Percentiles rank a stretch among this genome's conserved stretches.
Evolutionary conservation across 2,888 invertebrate species (phyloP).

Genomic region (Amiota communis): DNA sequence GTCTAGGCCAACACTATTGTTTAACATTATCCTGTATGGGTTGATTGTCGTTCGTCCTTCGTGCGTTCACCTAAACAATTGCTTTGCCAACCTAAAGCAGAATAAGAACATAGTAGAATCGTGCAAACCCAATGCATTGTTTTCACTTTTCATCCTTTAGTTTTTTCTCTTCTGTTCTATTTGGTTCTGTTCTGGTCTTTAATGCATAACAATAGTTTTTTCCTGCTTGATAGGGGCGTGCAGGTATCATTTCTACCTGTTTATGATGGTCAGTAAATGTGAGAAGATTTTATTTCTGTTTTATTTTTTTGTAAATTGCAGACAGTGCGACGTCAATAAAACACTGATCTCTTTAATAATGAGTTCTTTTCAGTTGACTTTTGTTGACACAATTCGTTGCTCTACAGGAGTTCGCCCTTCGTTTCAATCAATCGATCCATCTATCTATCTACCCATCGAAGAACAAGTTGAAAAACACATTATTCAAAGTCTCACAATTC

Average conservation of each 20-base stretch:
- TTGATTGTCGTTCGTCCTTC: conserved; percentile 46
- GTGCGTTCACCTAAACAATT: conserved; percentile 54
- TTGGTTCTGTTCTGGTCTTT: conserved; percentile 19
- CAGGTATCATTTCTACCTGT: conserved; percentile 67
- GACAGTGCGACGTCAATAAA: conserved; percentile 59
- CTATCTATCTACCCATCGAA: conserved; percentile 3
- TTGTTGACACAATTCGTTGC: conserved; percentile 43
- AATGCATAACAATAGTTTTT: conserved; percentile 61
- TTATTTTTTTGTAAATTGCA: conserved; percentile 37
- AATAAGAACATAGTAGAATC: conserved; percentile 51
- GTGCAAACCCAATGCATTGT: conserved; percentile 28
- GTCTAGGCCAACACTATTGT: conserved; percentile 52
- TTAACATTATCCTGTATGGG: conserved; percentile 19
- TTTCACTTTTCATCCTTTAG: conserved; percentile 32
- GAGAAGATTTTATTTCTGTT: conserved; percentile 57
- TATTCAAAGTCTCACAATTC: conserved; percentile 52
- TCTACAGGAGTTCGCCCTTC: conserved; percentile 40
- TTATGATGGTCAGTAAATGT: conserved; percentile 48
- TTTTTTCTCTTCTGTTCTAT: neutral
- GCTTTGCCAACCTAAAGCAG: conserved; percentile 47
- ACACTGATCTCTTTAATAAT: conserved; percentile 50
- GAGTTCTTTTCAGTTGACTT: conserved; percentile 45
- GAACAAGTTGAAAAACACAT: conserved; percentile 49
- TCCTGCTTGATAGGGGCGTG: conserved; percentile 72
- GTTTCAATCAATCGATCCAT: conserved; percentile 40